Base-by-base conservation (phyloP, 2,113 vertebrate genomes). In the Stegostoma tigrinum region DNA sequence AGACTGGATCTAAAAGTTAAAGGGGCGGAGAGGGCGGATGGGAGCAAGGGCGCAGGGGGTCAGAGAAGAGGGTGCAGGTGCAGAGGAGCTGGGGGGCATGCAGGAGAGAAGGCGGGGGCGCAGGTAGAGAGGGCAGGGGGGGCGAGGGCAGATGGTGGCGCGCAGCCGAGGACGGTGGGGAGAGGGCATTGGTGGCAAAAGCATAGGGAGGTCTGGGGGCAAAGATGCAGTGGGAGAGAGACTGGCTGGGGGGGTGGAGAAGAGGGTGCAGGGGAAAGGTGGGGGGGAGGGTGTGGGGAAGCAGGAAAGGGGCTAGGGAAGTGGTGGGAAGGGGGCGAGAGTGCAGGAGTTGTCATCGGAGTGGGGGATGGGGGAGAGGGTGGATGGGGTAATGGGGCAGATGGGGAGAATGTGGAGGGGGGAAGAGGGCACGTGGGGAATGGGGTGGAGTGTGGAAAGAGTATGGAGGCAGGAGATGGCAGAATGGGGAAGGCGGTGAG, bases 11-110 rank as follows among this genome's bases (percentile, higher is more conserved):
- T 48, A 48, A 48, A 48, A 48, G 48, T 48, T 48, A 48, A 3
- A 48, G 48, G 96, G 96, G 27, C 95, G 96, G 96, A 96, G 96
- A 93, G 87, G n/a, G 42, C 95, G 96, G 95, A 89, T 95, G 96
- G 96, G 96, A 95, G 96, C 96, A 96, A 96, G 42, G 78, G 95
- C 96, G 95, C 12, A 87, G 96, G 78, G 95, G 95, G 52, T 6
- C 6, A 19, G 48, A 14, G 80, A 4, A 52, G 64, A 7, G 66
- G n/a, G 10, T 42, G 45, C 67, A 94, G 96, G 96, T 87, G 95
- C 45, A 45, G 45, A 45, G 45, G 45, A 45, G 45, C 45, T 45
- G 45, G 45, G 45, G 45, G 45, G 45, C 2, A 2, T 2, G 45
- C 45, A 64, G 96, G 96, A 0, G 34, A 0, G 10, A 10, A 0